Evolutionary conservation across 2,113 vertebrate genomes (phyloP).

Genomic region (Tetrax tetrax): DNA sequence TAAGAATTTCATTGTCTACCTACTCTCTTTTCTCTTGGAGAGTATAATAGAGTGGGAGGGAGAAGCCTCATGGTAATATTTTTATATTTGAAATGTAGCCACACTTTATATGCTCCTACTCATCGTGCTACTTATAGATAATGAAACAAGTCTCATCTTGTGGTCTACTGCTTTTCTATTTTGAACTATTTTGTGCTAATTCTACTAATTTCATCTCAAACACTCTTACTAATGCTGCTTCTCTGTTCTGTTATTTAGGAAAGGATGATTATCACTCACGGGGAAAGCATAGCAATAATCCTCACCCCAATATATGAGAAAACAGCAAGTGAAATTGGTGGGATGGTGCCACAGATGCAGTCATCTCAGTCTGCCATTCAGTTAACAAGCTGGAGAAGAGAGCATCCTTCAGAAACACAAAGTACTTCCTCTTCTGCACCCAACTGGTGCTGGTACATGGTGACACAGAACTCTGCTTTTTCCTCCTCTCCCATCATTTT

Average conservation of each 20-base stretch:
- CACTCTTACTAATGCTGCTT: not conserved
- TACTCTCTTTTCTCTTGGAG: conserved; percentile 70
- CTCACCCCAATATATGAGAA: not conserved
- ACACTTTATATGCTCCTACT: conserved; percentile 67
- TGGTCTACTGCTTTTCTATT: conserved; percentile 52
- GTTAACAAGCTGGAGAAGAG: not conserved
- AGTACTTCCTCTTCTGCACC: not conserved
- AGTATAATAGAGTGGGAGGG: conserved; percentile 71
- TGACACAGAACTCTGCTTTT: not conserved
- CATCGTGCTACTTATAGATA: conserved; percentile 54
- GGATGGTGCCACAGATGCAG: not conserved
- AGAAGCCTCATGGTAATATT: conserved; percentile 66
- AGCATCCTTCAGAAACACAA: not conserved
- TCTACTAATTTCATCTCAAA: conserved; percentile 3
- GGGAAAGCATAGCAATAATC: not conserved
- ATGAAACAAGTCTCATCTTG: conserved; percentile 57
- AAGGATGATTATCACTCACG: not conserved
- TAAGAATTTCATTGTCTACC: conserved; percentile 71
- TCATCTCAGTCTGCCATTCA: not conserved
- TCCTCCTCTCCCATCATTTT: not conserved
- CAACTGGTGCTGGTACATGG: fast-evolving
- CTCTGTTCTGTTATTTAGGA: not conserved
- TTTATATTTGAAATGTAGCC: conserved; percentile 70
- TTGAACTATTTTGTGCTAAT: conserved; percentile 40
- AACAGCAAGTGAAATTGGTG: not conserved